Percentiles rank a stretch among this genome's conserved stretches.
Conservation (phyloP, 2,888 invertebrate species). For the Strigamia maritima region DNA sequence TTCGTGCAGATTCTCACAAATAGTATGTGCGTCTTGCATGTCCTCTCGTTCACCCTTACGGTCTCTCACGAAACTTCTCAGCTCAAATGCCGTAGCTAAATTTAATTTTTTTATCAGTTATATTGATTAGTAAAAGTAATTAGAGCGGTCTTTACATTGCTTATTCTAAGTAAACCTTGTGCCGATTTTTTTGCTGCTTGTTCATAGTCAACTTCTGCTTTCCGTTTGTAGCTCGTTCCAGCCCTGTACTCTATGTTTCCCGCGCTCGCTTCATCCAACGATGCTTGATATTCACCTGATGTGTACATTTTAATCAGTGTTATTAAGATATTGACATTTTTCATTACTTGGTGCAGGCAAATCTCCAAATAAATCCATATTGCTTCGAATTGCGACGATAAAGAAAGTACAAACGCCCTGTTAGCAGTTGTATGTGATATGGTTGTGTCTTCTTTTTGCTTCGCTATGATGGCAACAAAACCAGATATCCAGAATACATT, state of each 20-base stretch:
- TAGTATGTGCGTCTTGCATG: constrained; percentile 56
- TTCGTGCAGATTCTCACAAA: constrained; percentile 48
- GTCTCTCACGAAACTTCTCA: constrained; percentile 47
- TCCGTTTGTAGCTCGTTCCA: background rate
- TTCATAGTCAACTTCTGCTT: background rate
- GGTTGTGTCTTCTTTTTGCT: background rate
- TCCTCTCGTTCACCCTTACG: constrained; percentile 56
- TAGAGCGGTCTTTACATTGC: background rate
- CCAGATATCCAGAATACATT: background rate
- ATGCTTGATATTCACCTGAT: background rate
- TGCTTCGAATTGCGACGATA: background rate
- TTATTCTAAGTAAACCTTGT: constrained; percentile 16
- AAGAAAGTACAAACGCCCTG: background rate
- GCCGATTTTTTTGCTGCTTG: background rate
- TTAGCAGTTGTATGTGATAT: too few relatives aligned
- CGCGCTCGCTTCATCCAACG: background rate
- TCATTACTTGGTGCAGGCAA: constrained; percentile 43
- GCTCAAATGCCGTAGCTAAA: constrained; percentile 2
- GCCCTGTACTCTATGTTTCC: background rate
- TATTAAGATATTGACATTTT: background rate
- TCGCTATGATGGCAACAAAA: background rate
- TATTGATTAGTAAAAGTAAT: background rate
- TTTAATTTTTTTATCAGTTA: background rate
- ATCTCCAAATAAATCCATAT: constrained; percentile 45
- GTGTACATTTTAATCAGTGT: background rate